Conservation (phyloP, 1,140 invertebrate genomes). For the Halesus radiatus region DNA sequence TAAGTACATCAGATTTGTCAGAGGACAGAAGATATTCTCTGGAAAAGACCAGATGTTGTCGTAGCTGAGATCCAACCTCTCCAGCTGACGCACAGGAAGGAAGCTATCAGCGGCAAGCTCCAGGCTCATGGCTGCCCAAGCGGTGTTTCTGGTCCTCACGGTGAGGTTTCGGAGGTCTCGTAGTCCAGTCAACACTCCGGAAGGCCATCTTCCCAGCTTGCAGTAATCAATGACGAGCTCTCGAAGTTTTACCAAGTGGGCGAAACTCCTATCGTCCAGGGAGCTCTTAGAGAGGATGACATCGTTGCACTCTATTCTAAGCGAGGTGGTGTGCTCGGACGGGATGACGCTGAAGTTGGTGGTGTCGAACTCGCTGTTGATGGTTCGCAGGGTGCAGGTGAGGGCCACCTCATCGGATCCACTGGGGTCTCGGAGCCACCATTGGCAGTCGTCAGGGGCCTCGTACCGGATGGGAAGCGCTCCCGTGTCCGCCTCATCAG, state of each 20-base stretch:
- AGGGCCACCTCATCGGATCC: conserved; percentile 80
- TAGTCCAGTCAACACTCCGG: conserved; percentile 81
- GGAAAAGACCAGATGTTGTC: conserved; percentile 93
- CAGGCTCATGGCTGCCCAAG: conserved; percentile 83
- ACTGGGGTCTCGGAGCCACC: conserved; percentile 74
- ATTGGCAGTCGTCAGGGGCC: conserved; percentile 86
- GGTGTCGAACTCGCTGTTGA: conserved; percentile 87
- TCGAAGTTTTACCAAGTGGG: conserved; percentile 82
- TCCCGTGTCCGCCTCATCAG: conserved; percentile 68
- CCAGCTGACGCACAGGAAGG: conserved; percentile 78
- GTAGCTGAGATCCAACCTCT: conserved; percentile 86
- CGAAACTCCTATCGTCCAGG: conserved; percentile 83
- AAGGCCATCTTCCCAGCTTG: conserved; percentile 84
- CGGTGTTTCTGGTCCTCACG: conserved; percentile 83
- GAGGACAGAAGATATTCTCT: conserved; percentile 85
- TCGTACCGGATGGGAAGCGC: conserved; percentile 79
- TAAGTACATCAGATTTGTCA: conserved; percentile 81
- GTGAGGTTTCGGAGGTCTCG: conserved; percentile 84
- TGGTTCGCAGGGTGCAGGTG: conserved; percentile 83
- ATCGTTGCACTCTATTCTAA: conserved; percentile 84
- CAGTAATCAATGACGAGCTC: conserved; percentile 87
- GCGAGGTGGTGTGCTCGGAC: conserved; percentile 84
- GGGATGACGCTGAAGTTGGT: conserved; percentile 90
- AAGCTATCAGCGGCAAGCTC: conserved; percentile 84
- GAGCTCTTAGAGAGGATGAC: conserved; percentile 80